Conservation (phyloP, 2,797 vertebrate species). For the Podargus strigoides region DNA sequence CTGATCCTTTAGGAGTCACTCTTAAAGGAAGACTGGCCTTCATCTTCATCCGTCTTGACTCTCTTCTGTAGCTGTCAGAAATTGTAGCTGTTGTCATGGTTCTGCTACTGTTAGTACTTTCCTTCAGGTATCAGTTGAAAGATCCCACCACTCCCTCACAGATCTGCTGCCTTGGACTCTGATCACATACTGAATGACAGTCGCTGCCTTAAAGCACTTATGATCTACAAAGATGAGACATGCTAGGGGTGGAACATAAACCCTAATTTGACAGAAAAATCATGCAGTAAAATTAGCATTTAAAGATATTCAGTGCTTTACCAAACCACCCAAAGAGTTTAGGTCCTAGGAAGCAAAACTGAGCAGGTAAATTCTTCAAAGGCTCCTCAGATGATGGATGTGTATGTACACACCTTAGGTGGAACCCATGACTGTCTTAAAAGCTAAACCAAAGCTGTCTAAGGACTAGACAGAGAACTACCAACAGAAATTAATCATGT, state of each 20-base stretch:
- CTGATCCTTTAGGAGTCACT: not conserved
- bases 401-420: not conserved
- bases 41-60: not conserved
- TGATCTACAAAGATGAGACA: not conserved
- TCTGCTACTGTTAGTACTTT: not conserved
- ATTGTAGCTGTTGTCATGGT: not conserved
- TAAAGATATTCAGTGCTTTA: not conserved
- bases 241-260: not conserved
- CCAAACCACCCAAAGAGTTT: not conserved
- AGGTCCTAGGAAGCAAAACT: not conserved
- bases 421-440: not conserved
- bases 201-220: not conserved
- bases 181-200: not conserved
- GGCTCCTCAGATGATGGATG: not conserved
- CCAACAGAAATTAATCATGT: not conserved
- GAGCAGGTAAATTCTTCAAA: not conserved
- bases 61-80: not conserved
- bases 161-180: not conserved
- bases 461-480: not conserved
- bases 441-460: not conserved
- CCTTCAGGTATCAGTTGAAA: not conserved
- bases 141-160: not conserved
- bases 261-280: not conserved
- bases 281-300: not conserved
- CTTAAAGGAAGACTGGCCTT: not conserved